These are phyloP conservation scores for Pipistrellus nathusii DNA, from an alignment of 2,797 vertebrate species.

Conservation along the genomic window DNA sequence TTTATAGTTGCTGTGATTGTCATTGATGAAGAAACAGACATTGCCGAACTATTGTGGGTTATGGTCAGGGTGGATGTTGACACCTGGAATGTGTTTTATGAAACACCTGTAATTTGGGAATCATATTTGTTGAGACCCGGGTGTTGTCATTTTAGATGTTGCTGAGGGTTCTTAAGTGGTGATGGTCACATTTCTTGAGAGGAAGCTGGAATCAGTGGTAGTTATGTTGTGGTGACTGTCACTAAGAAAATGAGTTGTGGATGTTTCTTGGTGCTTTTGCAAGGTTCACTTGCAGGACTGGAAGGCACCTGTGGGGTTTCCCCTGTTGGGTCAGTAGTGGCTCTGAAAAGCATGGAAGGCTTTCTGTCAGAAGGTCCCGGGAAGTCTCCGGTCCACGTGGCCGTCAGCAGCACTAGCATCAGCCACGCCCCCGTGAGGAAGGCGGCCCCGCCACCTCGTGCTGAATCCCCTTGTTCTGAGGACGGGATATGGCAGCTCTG, in stretches of 20 bases:
- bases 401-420: too few relatives aligned
- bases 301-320: too few relatives aligned
- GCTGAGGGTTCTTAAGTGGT: not conserved
- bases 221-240: not conserved
- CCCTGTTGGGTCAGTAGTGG: not conserved
- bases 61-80: not conserved
- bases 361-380: not conserved
- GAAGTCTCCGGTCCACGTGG: not conserved
- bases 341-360: not conserved
- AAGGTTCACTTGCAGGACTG: not conserved
- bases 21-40: slow-evolving; percentile 44
- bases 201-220: not conserved
- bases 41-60: not conserved
- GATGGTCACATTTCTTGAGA: not conserved
- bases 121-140: not conserved
- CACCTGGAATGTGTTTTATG: slow-evolving; percentile 28
- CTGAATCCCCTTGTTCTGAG: not conserved
- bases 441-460: too few relatives aligned
- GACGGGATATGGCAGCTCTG: not conserved
- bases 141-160: slow-evolving; percentile 31
- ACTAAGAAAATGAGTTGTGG: not conserved
- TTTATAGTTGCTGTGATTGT: slow-evolving; percentile 81
- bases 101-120: slow-evolving; percentile 40
- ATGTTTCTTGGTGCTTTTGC: not conserved
- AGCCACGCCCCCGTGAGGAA: not conserved